A percentile compares a stretch with the other conserved stretches of the same genome.
Evolutionary conservation across 2,113 vertebrate species (phyloP).

Genomic region (Climacteris rufus): DNA sequence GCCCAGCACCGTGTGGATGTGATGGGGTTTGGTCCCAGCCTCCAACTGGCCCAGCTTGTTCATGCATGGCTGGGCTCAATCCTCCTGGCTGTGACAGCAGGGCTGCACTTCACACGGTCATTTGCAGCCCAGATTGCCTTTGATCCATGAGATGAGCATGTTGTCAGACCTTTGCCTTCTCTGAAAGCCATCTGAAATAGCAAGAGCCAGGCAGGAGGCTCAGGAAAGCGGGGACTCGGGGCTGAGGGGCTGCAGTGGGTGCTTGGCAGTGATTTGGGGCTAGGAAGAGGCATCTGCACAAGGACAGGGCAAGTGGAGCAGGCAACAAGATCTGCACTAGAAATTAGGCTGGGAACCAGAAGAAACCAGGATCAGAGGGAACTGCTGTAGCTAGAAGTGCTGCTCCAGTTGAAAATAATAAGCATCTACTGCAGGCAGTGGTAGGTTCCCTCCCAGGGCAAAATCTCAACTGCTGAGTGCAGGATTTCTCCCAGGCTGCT

Average conservation of each 20-base stretch:
- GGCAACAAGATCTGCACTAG: background rate
- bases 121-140: background rate
- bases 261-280: background rate
- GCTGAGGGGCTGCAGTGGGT: accelerated
- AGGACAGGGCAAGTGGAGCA: background rate
- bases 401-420: background rate
- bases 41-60: accelerated
- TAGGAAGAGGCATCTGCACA: background rate
- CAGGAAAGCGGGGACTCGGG: accelerated
- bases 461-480: background rate
- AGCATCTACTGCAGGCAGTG: background rate
- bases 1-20: background rate
- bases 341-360: background rate
- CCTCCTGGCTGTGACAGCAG: background rate
- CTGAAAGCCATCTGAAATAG: background rate
- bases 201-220: background rate
- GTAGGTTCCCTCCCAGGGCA: background rate
- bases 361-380: background rate
- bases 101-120: background rate
- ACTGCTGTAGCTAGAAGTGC: background rate
- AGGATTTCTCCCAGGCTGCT: background rate
- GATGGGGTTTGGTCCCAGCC: background rate
- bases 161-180: background rate
- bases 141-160: background rate
- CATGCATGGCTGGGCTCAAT: accelerated